Percentiles rank a stretch among this genome's conserved stretches.
Conservation (phyloP, 2,113 vertebrate genomes). For the Glaucomys volans region DNA sequence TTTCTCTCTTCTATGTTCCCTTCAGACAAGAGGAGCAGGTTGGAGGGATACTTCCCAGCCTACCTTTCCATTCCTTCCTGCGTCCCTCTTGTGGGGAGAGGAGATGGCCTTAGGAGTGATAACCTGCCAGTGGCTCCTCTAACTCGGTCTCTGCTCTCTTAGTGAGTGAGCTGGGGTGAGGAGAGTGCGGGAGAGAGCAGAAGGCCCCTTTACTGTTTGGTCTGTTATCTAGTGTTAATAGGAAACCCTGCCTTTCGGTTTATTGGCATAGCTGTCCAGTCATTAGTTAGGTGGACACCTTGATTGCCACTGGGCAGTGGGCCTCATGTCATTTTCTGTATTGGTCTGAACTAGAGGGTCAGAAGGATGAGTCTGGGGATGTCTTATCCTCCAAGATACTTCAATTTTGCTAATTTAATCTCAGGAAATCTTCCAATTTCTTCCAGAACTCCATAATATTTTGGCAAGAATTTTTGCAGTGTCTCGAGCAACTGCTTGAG, state of each 20-base stretch:
- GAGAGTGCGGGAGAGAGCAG: neutral
- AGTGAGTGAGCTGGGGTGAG: neutral
- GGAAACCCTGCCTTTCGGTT: neutral
- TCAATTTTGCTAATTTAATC: neutral
- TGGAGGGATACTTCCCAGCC: neutral
- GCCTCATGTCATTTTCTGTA: neutral
- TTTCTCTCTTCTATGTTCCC: neutral
- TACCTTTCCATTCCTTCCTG: neutral
- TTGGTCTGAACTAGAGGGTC: neutral
- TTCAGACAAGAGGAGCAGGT: neutral
- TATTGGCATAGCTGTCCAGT: neutral
- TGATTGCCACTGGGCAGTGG: neutral
- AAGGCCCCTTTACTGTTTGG: neutral
- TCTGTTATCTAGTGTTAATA: neutral
- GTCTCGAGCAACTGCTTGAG: neutral
- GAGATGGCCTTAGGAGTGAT: neutral
- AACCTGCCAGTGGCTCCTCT: neutral
- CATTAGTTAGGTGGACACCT: neutral
- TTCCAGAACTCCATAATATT: neutral
- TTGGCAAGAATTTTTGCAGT: slow-evolving; percentile 1
- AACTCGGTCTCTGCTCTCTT: neutral
- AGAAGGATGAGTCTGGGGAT: neutral
- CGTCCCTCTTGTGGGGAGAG: neutral
- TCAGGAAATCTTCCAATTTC: neutral
- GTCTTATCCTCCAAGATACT: neutral